Evolutionary conservation across 1,140 invertebrate species (phyloP), one percentile per base, ranked within the genome.

Genomic region (Neodiprion pinetum): DNA sequence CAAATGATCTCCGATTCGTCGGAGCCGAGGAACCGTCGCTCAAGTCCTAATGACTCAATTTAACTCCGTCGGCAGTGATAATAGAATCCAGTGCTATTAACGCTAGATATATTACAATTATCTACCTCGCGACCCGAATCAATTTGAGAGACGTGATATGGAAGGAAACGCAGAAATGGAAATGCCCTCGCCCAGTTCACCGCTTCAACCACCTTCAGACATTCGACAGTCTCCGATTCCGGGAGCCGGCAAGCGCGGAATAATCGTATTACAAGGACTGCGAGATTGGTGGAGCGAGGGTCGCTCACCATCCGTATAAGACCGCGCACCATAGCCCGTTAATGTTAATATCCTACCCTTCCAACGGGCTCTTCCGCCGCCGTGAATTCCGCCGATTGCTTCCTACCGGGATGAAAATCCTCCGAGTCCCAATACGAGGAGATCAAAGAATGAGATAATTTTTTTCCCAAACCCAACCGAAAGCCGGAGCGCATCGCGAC

Each of bases 141-240:
- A 61, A 61, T 61, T 61, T 61, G 53, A 12, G 53, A 61, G 53
- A 61, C 53, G 53, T 61, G 53, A 61, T 61, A 61, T 61, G 7
- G 53, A 61, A 61, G 53, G 53, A 61, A 61, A 61, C n/a, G 11
- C 53, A 12, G 53, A 12, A 9, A 61, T 61, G 53, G n/a, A 17
- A 61, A 61, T 5, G 53, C n/a, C 4, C 53, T 61, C 53, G 9
- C 11, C 53, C 53, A 61, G 53, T 61, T 17, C 7, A 61, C 11
- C n/a, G 53, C 53, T 61, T 61, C 53, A 61, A 61, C 53, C 53
- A 61, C 53, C 53, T 61, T 61, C 53, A 61, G 53, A 61, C n/a
- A 61, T 61, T 61, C 53, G 53, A 61, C 53, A 14, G 53, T 61
- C 53, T 61, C 11, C 53, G 7, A 61, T 61, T 61, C 53, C 53